Evolutionary conservation across 2,113 vertebrate species (phyloP).

Genomic region (Dipodomys stephensi): DNA sequence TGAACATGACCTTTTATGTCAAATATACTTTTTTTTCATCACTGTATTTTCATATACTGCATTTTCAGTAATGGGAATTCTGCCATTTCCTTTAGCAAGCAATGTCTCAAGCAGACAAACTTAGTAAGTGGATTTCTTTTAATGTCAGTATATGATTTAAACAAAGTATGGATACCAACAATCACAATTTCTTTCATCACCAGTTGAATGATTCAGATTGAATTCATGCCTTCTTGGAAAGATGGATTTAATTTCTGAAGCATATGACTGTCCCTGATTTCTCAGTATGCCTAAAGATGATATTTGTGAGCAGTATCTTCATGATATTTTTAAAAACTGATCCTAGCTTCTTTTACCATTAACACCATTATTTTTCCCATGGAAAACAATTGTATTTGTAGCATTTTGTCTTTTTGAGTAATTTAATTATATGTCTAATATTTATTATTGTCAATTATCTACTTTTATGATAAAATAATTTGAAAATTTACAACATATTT

Average conservation of each 20-base stretch:
- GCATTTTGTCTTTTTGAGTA: background rate
- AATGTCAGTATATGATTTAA: conserved; percentile 56
- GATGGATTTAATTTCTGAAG: conserved; percentile 63
- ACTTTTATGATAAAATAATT: background rate
- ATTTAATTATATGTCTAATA: background rate
- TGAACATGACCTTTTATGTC: conserved; percentile 9
- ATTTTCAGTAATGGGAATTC: conserved; percentile 37
- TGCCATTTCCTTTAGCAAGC: background rate
- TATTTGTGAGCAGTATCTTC: background rate
- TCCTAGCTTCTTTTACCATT: conserved; percentile 1
- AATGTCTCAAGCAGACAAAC: conserved; percentile 44
- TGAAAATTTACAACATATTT: background rate
- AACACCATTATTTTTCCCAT: background rate
- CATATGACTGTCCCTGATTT: conserved; percentile 39
- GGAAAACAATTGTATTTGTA: conserved; percentile 26
- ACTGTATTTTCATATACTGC: background rate
- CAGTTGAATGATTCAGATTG: conserved; percentile 13
- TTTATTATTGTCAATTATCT: background rate
- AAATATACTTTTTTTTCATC: conserved; percentile 15
- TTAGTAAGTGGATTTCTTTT: conserved; percentile 47
- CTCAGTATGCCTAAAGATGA: conserved; percentile 34
- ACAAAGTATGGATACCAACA: conserved; percentile 44
- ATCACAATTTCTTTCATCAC: conserved; percentile 1
- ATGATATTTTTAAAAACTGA: conserved; percentile 10
- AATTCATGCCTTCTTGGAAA: background rate